phyloP scores from a whole-genome alignment of 2,113 vertebrate species.

The Nycticorax nycticorax region DNA sequence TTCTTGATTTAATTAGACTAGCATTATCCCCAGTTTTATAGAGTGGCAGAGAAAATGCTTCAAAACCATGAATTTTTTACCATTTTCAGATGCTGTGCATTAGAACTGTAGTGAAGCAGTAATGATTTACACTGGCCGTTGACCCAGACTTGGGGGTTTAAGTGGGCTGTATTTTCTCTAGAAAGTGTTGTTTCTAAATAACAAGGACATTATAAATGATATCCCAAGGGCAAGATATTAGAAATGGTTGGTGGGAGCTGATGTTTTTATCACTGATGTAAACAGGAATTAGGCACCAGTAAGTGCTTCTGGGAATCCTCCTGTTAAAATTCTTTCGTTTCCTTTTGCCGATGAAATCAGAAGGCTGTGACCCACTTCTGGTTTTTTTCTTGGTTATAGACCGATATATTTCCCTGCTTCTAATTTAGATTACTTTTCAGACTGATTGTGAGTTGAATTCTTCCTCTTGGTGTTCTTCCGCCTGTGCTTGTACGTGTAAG shows the following conservation, averaged over 20 bases:
- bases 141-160: conserved; percentile 46
- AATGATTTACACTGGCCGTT: conserved; percentile 37
- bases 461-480: background rate
- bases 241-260: conserved; percentile 12
- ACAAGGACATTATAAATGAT: conserved; percentile 46
- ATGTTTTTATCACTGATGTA: conserved; percentile 37
- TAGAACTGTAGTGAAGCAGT: background rate
- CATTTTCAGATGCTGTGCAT: background rate
- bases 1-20: background rate
- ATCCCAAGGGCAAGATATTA: conserved; percentile 53
- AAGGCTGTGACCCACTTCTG: background rate
- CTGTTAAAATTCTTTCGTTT: background rate
- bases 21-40: background rate
- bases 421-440: background rate
- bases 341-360: background rate
- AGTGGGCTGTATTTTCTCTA: conserved; percentile 46
- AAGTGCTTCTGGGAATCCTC: conserved; percentile 4
- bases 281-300: conserved; percentile 43
- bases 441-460: background rate
- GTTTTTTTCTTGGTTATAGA: background rate
- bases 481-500: accelerated
- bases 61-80: background rate
- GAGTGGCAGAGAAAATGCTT: background rate
- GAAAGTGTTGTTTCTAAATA: conserved; percentile 45
- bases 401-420: background rate